Evolutionary conservation across 1,140 invertebrate species (phyloP).

Genomic region (Cydia fagiglandana): DNA sequence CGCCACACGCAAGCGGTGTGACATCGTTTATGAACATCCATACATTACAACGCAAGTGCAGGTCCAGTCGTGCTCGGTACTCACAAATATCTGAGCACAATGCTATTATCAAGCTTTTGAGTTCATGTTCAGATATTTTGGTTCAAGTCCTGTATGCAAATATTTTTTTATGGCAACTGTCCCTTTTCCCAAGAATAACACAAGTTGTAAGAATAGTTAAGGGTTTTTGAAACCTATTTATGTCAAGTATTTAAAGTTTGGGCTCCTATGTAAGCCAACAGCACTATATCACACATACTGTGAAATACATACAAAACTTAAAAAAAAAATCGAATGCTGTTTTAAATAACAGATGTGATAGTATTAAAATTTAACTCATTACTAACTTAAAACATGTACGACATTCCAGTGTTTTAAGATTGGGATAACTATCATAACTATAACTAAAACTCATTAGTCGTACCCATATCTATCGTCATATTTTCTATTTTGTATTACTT

Average conservation of each 20-base stretch:
- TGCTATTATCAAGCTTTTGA: too few species aligned
- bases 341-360: conserved; percentile 16
- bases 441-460: conserved; percentile 5
- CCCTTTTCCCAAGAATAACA: not conserved
- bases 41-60: too few species aligned
- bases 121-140: too few species aligned
- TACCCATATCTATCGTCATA: not conserved
- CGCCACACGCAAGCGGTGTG: too few species aligned
- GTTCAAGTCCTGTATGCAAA: not conserved
- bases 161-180: not conserved
- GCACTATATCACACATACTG: not conserved
- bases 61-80: too few species aligned
- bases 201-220: not conserved
- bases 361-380: conserved; percentile 19
- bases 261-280: not conserved
- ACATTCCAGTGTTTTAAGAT: conserved; percentile 23
- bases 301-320: not conserved
- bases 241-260: not conserved
- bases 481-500: not conserved
- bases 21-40: too few species aligned
- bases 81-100: too few species aligned
- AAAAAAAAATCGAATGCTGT: conserved; percentile 1
- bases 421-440: not conserved
- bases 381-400: conserved; percentile 15
- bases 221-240: conserved; percentile 24